phyloP scores from a whole-genome alignment of 2,797 vertebrate genomes.

The Geotrypetes seraphini region DNA sequence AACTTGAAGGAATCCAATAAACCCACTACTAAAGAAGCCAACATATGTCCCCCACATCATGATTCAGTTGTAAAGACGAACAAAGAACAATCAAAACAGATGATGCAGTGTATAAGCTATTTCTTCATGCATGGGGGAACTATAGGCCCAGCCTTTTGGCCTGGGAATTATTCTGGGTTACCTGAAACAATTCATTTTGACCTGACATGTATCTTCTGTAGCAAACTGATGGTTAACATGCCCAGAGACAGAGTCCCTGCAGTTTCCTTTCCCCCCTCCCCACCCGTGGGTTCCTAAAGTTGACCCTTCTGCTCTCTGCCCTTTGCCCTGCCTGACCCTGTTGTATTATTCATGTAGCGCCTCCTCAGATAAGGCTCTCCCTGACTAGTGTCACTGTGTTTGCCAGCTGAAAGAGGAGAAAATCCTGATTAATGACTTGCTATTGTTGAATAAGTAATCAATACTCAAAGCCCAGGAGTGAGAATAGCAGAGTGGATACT shows the following conservation, averaged over 20 bases:
- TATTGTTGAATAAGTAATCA: conserved; percentile 33
- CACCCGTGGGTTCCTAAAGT: not conserved
- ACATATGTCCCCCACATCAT: fast-evolving
- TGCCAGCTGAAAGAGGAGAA: conserved; percentile 11
- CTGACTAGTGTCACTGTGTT: conserved; percentile 7
- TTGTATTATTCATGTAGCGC: conserved; percentile 26
- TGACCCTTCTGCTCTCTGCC: conserved; percentile 34
- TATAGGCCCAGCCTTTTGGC: not conserved
- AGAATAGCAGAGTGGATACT: not conserved
- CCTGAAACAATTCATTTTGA: not conserved
- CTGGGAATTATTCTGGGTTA: conserved; percentile 4
- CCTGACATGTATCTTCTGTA: conserved; percentile 35
- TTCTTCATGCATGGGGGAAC: fast-evolving
- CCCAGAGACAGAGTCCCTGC: conserved; percentile 20
- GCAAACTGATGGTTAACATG: conserved; percentile 18
- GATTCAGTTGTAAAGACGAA: not conserved
- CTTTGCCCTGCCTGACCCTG: conserved; percentile 31
- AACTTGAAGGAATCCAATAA: too few relatives aligned
- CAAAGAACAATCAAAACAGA: fast-evolving
- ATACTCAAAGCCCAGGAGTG: conserved; percentile 10
- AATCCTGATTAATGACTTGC: conserved; percentile 5
- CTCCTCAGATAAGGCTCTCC: conserved; percentile 24
- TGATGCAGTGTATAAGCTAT: fast-evolving
- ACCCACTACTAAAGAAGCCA: not conserved
- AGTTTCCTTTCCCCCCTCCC: not conserved